phyloP scores from a whole-genome alignment of 2,888 invertebrate species.

The Synergus gifuensis region DNA sequence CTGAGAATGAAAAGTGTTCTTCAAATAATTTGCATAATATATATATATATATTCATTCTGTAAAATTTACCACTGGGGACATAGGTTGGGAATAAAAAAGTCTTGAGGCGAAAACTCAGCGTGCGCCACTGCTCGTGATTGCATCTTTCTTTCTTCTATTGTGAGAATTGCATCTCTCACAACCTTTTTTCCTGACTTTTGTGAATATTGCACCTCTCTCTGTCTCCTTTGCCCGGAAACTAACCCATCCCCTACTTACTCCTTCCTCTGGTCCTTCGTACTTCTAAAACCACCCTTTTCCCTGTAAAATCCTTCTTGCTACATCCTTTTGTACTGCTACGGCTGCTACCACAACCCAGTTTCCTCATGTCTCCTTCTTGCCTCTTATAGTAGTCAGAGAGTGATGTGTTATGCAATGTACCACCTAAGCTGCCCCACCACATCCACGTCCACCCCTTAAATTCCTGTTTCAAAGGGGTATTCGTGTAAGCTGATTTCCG shows the following conservation, averaged over 20 bases:
- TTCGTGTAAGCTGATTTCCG: constrained; percentile 53
- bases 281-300: constrained; percentile 43
- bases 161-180: constrained; percentile 41
- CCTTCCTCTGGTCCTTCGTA: constrained; percentile 37
- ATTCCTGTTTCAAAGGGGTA: constrained; percentile 24
- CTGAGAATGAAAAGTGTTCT: too few species aligned
- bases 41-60: too few species aligned
- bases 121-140: neutral
- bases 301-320: constrained; percentile 28
- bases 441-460: constrained; percentile 11
- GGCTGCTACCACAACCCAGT: constrained; percentile 57
- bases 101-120: too few species aligned
- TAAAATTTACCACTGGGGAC: too few species aligned
- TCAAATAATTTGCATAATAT: too few species aligned
- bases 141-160: constrained; percentile 20
- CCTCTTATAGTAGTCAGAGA: neutral
- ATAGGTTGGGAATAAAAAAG: too few species aligned
- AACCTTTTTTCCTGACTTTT: constrained; percentile 48
- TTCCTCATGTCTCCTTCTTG: constrained; percentile 53
- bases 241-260: constrained; percentile 35
- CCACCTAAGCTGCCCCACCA: constrained; percentile 18
- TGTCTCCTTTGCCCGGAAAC: constrained; percentile 41
- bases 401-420: constrained; percentile 22
- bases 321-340: constrained; percentile 38
- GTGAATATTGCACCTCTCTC: constrained; percentile 39